Evolutionary conservation across 2,888 invertebrate species (phyloP).

Genomic region (Girardia tigrina): DNA sequence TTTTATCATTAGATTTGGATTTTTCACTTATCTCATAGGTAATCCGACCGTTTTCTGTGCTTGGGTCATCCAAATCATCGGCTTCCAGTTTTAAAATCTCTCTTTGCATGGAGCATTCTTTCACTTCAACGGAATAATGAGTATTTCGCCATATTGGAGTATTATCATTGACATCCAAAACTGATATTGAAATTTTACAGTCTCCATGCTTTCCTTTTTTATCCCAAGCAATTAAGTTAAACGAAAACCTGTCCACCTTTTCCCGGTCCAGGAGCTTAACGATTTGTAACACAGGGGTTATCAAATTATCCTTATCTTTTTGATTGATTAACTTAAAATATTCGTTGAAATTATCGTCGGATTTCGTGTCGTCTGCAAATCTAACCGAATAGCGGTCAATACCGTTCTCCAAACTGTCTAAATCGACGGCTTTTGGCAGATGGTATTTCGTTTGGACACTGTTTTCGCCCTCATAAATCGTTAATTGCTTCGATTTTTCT

Average conservation of each 20-base stretch:
- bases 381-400: not conserved
- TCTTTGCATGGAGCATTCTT: constrained; percentile 11
- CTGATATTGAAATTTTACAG: not conserved
- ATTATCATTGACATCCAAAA: not conserved
- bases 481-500: not conserved
- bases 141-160: not conserved
- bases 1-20: constrained; percentile 9
- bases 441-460: constrained; percentile 12
- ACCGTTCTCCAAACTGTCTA: constrained; percentile 2
- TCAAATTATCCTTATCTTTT: not conserved
- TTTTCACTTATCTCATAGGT: constrained; percentile 6
- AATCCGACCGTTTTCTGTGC: not conserved
- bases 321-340: constrained; percentile 2
- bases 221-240: not conserved
- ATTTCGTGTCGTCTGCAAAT: not conserved
- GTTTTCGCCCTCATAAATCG: constrained; percentile 19
- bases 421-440: not conserved
- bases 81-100: not conserved
- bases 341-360: not conserved
- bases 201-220: not conserved
- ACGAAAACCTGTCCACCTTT: not conserved
- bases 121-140: not conserved
- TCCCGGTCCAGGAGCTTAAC: not conserved
- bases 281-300: not conserved
- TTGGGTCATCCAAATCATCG: not conserved